phyloP scores from a whole-genome alignment of 2,113 vertebrate genomes.

The Hypanus sabinus region DNA sequence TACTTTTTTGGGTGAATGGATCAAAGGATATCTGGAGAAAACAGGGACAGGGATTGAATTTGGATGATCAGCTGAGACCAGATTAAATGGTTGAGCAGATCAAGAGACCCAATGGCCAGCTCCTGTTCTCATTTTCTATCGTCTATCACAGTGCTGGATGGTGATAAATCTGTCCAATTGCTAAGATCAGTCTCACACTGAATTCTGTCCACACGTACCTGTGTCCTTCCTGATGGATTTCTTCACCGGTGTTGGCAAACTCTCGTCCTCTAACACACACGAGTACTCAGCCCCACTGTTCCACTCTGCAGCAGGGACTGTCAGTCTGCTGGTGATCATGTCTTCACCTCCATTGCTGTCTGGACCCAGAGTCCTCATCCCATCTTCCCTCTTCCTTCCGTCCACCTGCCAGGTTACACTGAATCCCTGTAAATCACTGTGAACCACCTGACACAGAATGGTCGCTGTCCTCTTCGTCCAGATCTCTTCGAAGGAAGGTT shows the following conservation, averaged over 20 bases:
- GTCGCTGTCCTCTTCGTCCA: neutral
- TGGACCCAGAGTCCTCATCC: neutral
- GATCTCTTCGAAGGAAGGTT: neutral
- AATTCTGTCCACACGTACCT: neutral
- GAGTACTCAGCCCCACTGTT: neutral
- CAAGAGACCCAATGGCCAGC: no score
- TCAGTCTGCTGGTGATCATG: neutral
- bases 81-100: no score
- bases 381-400: neutral
- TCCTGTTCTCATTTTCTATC: no score
- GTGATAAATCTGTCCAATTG: no score
- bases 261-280: neutral
- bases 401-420: slow-evolving; percentile 4
- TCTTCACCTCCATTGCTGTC: neutral
- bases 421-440: neutral
- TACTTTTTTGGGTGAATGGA: no score
- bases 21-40: no score
- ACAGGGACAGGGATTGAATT: no score
- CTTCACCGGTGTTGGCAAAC: slow-evolving; percentile 4
- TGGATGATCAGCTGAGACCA: no score
- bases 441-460: neutral
- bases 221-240: neutral
- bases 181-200: neutral
- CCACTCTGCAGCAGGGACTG: neutral
- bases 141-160: no score